Conservation (phyloP, 1,140 invertebrate genomes). For the Hylaeus volcanicus region DNA sequence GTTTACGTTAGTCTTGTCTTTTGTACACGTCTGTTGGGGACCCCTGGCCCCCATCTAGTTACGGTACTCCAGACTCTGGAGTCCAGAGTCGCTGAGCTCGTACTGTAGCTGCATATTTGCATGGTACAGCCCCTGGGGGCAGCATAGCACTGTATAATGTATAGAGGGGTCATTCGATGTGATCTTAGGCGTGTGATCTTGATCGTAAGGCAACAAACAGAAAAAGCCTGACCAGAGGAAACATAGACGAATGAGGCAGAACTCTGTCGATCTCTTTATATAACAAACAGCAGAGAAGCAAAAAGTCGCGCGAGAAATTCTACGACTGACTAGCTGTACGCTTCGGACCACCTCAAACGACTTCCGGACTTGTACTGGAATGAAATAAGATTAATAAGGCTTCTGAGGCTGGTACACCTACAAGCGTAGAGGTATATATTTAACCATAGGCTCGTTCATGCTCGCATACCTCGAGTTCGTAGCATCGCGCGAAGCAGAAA, state of each 20-base stretch:
- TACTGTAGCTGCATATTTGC: no score
- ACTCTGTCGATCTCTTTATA: not conserved
- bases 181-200: no score
- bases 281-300: conserved; percentile 15
- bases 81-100: no score
- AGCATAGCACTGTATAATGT: no score
- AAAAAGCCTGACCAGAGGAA: not conserved
- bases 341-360: conserved; percentile 38
- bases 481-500: conserved; percentile 27
- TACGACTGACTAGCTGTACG: conserved; percentile 21
- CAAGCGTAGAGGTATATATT: conserved; percentile 39
- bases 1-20: no score
- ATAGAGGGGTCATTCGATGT: no score
- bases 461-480: conserved; percentile 28
- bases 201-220: no score
- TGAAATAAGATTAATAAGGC: conserved; percentile 59
- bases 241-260: not conserved
- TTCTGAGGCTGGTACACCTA: conserved; percentile 35
- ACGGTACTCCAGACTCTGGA: no score
- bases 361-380: conserved; percentile 47
- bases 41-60: no score
- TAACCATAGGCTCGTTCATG: conserved; percentile 21
- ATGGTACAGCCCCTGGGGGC: no score
- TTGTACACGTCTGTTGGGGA: no score
- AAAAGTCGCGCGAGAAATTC: conserved; percentile 20